These are phyloP conservation scores for Phallusia fumigata DNA, from an alignment of 23 tunicate genomes.

Conservation along the genomic window DNA sequence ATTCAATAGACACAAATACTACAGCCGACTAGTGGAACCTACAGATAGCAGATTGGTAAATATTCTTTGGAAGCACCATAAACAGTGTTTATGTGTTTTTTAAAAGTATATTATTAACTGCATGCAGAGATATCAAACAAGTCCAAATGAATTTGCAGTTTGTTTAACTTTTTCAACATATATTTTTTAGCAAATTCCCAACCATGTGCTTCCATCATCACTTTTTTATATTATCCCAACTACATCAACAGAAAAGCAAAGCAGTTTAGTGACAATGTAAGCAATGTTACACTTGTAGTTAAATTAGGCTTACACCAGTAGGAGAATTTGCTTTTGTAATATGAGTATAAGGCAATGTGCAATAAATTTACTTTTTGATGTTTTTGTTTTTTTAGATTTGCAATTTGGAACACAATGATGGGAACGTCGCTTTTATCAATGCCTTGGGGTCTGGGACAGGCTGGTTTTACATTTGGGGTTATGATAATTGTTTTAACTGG, in stretches of 20 bases:
- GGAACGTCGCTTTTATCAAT: slow-evolving; percentile 94
- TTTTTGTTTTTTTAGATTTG: slow-evolving; percentile 45
- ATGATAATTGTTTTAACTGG: slow-evolving; percentile 57
- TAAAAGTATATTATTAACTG: too few relatives aligned
- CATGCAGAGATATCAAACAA: too few relatives aligned
- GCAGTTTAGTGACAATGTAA: slow-evolving; percentile 88
- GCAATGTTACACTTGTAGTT: background rate
- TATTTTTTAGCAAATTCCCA: slow-evolving; percentile 63
- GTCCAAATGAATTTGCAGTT: too few relatives aligned
- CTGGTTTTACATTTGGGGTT: slow-evolving; percentile 86
- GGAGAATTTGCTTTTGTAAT: background rate
- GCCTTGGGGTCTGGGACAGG: slow-evolving; percentile 94
- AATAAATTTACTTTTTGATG: too few relatives aligned
- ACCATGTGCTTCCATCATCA: slow-evolving; percentile 81
- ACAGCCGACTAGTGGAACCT: slow-evolving; percentile 66
- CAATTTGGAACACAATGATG: slow-evolving; percentile 99
- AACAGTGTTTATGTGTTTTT: too few relatives aligned
- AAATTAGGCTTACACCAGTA: too few relatives aligned
- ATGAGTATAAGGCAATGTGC: too few relatives aligned
- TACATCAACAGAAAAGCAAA: slow-evolving; percentile 53
- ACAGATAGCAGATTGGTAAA: slow-evolving; percentile 73
- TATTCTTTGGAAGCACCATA: background rate
- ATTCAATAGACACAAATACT: slow-evolving; percentile 64
- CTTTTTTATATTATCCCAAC: slow-evolving; percentile 63
- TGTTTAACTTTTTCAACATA: background rate